Conservation (phyloP, 2,797 vertebrate genomes). For the Halcyon badia region DNA sequence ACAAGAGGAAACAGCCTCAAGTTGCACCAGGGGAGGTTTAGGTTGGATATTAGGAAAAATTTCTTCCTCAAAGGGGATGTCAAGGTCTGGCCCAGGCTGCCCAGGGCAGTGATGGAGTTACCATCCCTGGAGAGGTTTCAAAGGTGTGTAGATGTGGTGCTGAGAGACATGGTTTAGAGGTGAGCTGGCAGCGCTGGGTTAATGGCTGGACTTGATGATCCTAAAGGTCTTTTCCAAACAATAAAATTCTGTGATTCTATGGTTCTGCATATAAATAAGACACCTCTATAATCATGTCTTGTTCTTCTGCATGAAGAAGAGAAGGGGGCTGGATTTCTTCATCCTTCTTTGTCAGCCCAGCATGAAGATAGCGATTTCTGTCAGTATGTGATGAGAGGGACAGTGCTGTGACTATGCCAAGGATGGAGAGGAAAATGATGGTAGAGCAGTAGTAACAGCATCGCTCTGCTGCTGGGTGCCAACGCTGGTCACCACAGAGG, state of each 20-base stretch:
- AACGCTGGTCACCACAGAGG: rapidly evolving
- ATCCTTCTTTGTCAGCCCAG: not conserved
- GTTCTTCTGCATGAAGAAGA: not conserved
- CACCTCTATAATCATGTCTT: not conserved
- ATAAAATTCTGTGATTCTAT: not conserved
- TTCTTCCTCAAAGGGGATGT: not conserved
- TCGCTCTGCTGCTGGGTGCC: rapidly evolving
- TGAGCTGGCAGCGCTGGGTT: not conserved
- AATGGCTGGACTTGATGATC: not conserved
- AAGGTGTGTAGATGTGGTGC: not conserved
- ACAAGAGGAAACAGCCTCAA: too few species aligned
- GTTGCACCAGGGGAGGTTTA: too few species aligned
- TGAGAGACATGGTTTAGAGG: not conserved
- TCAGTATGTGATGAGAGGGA: not conserved
- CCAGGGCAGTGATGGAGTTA: not conserved
- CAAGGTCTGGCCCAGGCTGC: not conserved
- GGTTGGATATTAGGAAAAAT: too few species aligned
- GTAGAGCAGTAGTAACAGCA: not conserved
- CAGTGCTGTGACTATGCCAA: not conserved
- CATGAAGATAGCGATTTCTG: not conserved
- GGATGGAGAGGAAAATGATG: not conserved
- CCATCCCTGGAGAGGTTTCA: not conserved
- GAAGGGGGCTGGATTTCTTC: not conserved
- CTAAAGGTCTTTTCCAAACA: not conserved
- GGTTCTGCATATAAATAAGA: not conserved